phyloP scores from a whole-genome alignment of 1,140 invertebrate genomes.

The Neodiprion virginianus region DNA sequence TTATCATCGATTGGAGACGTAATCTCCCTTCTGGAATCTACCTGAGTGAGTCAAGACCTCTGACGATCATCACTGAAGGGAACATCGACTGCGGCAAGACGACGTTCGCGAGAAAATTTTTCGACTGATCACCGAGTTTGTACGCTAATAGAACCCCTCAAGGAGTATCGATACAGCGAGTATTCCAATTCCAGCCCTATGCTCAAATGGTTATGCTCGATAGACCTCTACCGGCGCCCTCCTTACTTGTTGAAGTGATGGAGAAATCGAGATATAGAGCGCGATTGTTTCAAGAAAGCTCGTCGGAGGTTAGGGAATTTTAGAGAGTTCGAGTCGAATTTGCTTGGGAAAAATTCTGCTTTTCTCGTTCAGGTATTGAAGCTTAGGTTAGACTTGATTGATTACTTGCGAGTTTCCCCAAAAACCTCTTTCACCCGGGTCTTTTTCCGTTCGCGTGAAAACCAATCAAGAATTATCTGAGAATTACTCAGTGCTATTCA shows the following conservation, averaged over 20 bases:
- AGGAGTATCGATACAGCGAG: too few species aligned
- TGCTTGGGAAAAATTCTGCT: not conserved
- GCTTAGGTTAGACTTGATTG: not conserved
- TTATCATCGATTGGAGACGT: not conserved
- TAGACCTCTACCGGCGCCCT: not conserved
- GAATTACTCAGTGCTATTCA: not conserved
- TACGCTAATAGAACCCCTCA: too few species aligned
- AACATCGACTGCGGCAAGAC: not conserved
- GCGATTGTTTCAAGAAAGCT: not conserved
- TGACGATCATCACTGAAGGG: not conserved
- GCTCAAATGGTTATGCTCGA: not conserved
- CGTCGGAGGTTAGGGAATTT: not conserved
- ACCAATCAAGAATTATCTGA: not conserved
- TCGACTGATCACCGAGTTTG: not conserved
- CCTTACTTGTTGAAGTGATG: not conserved
- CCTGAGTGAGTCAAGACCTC: not conserved
- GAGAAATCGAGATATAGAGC: not conserved
- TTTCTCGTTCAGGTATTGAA: not conserved
- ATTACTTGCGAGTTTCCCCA: not conserved
- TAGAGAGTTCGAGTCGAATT: not conserved
- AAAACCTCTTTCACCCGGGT: not conserved
- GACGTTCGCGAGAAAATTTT: not conserved
- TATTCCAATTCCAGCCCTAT: not conserved
- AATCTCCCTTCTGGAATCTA: not conserved
- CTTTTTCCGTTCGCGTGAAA: not conserved